Evolutionary conservation across 2,797 vertebrate genomes (phyloP), one percentile per base, ranked within the genome.

Genomic region (Lycodopsis pacificus): DNA sequence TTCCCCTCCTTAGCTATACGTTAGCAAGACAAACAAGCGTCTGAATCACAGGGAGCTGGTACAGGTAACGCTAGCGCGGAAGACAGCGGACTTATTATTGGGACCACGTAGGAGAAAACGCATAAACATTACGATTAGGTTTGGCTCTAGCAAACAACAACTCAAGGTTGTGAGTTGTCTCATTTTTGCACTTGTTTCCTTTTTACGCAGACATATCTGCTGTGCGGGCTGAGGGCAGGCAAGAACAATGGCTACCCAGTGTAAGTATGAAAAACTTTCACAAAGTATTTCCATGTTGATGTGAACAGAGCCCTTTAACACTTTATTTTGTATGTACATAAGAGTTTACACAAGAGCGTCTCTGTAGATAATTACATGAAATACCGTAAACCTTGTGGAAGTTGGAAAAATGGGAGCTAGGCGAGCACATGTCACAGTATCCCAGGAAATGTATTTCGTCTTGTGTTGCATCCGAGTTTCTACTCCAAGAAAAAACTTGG

Each of bases 211-310:
- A 92, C 78, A 91, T 86, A 87, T 91, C 93, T 94, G 92, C 92
- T 92, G 87, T 94, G 93, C 94, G 84, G 95, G 89, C 93, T 93
- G 93, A 95, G 93, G 91, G 90, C 91, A 94, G 90, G 84, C 92
- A 85, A 92, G 81, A 92, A 95, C 93, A 91, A 96, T 96, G 95
- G 95, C 95, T 91, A 95, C 95, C 89, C 95, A 96, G 94, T 94
- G 95, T 96, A 77, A 96, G 95, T 95, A 83, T 82, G 44, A 74
- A 71, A 65, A 57, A 19, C 15, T 81, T 81, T 42, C 2, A 48
- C 22, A 14, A 53, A 62, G 25, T 57, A 19, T 7, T 62, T 72
- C 57, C 25, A 27, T 36, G n/a, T 38, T 69, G 4, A 69, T 32
- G 0, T 38, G 7, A 62, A 58, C 13, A 65, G 1, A 5, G 2